These are phyloP conservation scores for Eulithis testata DNA, from an alignment of 2,888 invertebrate genomes.

Conservation along the genomic window DNA sequence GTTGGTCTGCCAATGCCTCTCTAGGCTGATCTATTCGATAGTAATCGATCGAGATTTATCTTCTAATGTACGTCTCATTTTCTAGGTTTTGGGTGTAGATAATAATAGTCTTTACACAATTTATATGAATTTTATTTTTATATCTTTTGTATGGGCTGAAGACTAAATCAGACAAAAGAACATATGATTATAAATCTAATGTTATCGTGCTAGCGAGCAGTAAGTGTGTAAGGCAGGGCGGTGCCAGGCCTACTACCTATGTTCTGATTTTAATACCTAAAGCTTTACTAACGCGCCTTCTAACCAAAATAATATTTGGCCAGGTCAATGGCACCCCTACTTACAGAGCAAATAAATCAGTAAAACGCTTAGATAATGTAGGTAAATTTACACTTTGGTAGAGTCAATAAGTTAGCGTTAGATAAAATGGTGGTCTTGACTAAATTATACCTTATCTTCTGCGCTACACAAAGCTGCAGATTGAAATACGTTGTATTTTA, in stretches of 20 bases:
- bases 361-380: too few relatives aligned
- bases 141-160: background rate
- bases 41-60: too few relatives aligned
- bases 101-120: background rate
- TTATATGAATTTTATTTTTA: slow-evolving; percentile 1
- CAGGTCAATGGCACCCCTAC: slow-evolving; percentile 4
- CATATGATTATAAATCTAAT: slow-evolving; percentile 24
- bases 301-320: slow-evolving; percentile 16
- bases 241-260: slow-evolving; percentile 12
- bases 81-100: too few relatives aligned
- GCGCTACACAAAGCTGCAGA: too few relatives aligned
- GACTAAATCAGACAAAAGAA: slow-evolving; percentile 14
- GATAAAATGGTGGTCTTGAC: too few relatives aligned
- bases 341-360: background rate
- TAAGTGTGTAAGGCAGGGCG: slow-evolving; percentile 29
- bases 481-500: too few relatives aligned
- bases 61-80: too few relatives aligned
- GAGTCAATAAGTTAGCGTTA: too few relatives aligned
- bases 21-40: too few relatives aligned
- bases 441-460: too few relatives aligned
- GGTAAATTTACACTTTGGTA: too few relatives aligned
- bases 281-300: slow-evolving; percentile 8
- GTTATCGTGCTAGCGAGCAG: slow-evolving; percentile 38
- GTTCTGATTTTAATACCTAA: slow-evolving; percentile 14
- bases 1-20: too few relatives aligned